Conservation (phyloP, 2,888 invertebrate genomes). For the Ceriagrion tenellum region DNA sequence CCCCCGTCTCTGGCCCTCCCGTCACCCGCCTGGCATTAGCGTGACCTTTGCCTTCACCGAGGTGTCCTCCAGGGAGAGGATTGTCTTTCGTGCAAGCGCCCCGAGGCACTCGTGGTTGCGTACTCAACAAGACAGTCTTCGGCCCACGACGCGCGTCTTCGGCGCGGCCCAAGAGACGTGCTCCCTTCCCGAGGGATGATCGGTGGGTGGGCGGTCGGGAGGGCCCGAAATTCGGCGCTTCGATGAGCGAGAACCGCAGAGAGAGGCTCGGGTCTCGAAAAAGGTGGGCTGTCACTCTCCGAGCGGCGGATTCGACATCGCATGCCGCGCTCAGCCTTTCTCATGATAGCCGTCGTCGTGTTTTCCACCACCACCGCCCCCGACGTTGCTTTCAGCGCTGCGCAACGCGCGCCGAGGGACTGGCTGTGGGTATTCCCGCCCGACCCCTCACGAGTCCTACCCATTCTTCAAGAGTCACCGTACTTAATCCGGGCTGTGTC, state of each 20-base stretch:
- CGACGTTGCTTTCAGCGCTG: background rate
- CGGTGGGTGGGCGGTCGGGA: background rate
- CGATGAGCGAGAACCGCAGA: background rate
- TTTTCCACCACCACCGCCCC: background rate
- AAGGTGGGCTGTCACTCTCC: background rate
- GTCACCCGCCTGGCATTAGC: background rate
- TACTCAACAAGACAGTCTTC: background rate
- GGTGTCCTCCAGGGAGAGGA: background rate
- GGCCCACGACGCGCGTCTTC: background rate
- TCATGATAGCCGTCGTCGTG: background rate
- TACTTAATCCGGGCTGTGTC: background rate
- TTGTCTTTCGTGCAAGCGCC: background rate
- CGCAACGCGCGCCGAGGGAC: background rate
- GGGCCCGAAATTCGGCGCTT: background rate
- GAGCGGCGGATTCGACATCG: background rate
- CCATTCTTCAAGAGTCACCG: background rate
- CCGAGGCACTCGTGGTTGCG: background rate
- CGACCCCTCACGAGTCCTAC: background rate
- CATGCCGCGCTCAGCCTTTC: background rate
- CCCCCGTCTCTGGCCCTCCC: background rate
- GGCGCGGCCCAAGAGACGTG: background rate
- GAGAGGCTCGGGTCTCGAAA: background rate
- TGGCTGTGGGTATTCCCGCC: background rate
- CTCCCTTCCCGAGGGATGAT: background rate
- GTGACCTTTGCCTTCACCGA: conserved; percentile 28